Conservation (phyloP, 2,113 vertebrate genomes). For the Galbula dea region DNA sequence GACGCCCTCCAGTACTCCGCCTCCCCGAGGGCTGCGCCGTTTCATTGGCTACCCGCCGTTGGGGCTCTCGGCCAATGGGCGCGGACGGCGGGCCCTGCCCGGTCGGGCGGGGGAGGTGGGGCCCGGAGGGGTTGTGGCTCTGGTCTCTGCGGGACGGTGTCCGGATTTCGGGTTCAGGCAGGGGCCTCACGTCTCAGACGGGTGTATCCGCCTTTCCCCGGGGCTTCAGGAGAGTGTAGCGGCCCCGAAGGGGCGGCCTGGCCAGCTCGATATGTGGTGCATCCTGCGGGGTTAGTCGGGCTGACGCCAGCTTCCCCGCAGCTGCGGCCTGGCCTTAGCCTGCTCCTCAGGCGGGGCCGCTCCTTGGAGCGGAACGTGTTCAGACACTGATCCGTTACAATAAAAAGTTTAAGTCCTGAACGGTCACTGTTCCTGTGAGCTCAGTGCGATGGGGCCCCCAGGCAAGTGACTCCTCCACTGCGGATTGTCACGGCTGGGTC, state of each 20-base stretch:
- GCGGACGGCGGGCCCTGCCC: not conserved
- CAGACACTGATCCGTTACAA: accelerated
- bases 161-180: too few relatives aligned
- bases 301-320: accelerated
- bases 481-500: not conserved
- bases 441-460: not conserved
- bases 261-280: too few relatives aligned
- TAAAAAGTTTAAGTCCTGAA: not conserved
- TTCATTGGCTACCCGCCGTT: not conserved
- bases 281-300: too few relatives aligned
- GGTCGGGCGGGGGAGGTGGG: too few relatives aligned
- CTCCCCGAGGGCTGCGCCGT: accelerated
- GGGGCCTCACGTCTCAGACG: too few relatives aligned
- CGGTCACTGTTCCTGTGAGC: not conserved
- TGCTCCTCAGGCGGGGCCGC: not conserved
- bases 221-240: not conserved
- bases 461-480: not conserved
- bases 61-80: not conserved
- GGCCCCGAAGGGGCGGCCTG: too few relatives aligned
- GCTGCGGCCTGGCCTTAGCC: not conserved
- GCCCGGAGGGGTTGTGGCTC: too few relatives aligned
- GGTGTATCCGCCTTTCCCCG: too few relatives aligned
- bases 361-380: not conserved
- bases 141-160: not conserved
- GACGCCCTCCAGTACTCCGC: not conserved